Conservation (phyloP, 1,140 invertebrate species). For the Chlorops oryzae region DNA sequence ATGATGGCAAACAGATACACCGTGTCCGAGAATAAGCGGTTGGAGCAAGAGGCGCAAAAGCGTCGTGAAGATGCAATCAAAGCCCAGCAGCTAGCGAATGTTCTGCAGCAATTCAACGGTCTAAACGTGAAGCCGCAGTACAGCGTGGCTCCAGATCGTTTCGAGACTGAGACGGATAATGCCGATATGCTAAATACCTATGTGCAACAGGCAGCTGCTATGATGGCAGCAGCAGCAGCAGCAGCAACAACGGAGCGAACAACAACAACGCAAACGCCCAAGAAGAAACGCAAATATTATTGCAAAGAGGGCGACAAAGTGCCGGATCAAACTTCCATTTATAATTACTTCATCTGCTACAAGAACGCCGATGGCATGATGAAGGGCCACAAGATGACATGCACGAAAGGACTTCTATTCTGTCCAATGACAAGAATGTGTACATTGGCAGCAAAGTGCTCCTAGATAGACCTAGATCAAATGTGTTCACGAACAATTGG, state of each 20-base stretch:
- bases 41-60: conserved; percentile 37
- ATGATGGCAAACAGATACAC: conserved; percentile 18
- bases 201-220: conserved; percentile 23
- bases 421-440: conserved; percentile 37
- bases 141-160: not conserved
- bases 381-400: conserved; percentile 45
- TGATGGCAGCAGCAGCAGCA: conserved; percentile 1
- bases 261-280: conserved; percentile 1
- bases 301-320: conserved; percentile 45
- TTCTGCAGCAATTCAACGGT: conserved; percentile 33
- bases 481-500: no score
- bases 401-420: conserved; percentile 40
- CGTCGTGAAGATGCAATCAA: conserved; percentile 33
- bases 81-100: conserved; percentile 33
- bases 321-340: conserved; percentile 40
- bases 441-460: conserved; percentile 36
- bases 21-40: conserved; percentile 29
- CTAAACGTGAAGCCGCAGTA: not conserved
- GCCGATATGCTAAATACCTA: conserved; percentile 28
- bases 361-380: conserved; percentile 39
- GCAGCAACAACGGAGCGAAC: not conserved
- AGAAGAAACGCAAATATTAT: conserved; percentile 40
- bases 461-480: no score
- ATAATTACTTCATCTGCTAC: conserved; percentile 45
- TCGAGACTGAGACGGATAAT: not conserved